phyloP scores from a whole-genome alignment of 2,113 vertebrate species.

The Pachycephala philippinensis region DNA sequence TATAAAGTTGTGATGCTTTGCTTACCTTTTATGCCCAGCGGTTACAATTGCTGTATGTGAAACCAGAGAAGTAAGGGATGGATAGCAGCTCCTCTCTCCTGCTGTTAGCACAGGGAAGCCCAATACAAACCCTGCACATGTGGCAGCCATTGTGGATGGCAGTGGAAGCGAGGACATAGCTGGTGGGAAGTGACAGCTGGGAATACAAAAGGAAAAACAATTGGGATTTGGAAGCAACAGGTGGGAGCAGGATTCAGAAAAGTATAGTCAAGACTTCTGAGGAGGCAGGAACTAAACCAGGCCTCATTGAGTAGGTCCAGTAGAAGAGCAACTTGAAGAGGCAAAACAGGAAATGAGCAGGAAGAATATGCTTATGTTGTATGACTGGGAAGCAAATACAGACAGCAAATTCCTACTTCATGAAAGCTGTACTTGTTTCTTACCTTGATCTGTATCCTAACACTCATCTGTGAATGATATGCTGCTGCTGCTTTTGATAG shows the following conservation, averaged over 20 bases:
- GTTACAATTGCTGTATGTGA: neutral
- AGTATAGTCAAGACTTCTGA: neutral
- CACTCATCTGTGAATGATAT: accelerated
- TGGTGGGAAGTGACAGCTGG: conserved; percentile 8
- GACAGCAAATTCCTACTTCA: neutral
- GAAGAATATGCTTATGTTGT: neutral
- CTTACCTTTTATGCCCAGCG: neutral
- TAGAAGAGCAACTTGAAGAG: neutral
- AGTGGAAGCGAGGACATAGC: neutral
- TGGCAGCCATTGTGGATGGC: neutral
- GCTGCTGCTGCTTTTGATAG: neutral
- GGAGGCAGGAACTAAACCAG: neutral
- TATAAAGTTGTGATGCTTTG: neutral
- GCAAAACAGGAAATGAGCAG: neutral
- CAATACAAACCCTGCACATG: neutral
- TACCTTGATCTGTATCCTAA: accelerated
- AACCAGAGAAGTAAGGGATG: neutral
- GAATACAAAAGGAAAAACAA: neutral
- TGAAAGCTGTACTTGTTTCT: neutral
- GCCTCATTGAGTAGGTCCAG: neutral
- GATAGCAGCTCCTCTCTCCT: neutral
- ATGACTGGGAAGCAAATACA: neutral
- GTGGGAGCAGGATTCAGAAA: neutral
- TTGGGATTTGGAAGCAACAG: neutral
- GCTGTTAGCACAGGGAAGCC: neutral